Conservation (phyloP, 1,140 invertebrate species). For the Subanguina moxae region DNA sequence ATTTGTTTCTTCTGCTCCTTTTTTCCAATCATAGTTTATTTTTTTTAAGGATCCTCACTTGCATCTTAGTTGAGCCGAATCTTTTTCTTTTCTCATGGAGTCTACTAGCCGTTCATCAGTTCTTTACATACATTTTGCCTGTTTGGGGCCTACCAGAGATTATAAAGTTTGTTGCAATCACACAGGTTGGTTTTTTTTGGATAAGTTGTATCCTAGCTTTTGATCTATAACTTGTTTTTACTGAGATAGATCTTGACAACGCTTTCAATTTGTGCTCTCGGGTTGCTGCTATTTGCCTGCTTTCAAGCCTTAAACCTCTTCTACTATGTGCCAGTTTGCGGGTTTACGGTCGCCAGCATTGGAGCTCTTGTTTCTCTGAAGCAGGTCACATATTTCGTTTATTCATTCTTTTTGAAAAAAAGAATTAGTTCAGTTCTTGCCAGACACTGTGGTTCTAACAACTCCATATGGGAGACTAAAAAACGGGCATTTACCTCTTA, state of each 20-base stretch:
- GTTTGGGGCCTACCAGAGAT: constrained; percentile 46
- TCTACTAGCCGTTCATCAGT: constrained; percentile 39
- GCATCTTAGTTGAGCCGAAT: neutral
- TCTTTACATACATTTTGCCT: constrained; percentile 43
- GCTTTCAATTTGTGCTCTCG: constrained; percentile 27
- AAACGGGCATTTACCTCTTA: constrained; percentile 53
- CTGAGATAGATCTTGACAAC: constrained; percentile 42
- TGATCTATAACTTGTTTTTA: constrained; percentile 27
- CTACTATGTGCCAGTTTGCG: constrained; percentile 42
- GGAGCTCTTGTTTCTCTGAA: constrained; percentile 53
- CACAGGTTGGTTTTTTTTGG: constrained; percentile 21
- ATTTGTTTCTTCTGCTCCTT: no score
- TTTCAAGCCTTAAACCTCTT: constrained; percentile 37
- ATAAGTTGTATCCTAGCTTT: neutral
- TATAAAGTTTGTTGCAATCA: constrained; percentile 38
- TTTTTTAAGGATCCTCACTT: neutral
- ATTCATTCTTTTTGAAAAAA: constrained; percentile 2
- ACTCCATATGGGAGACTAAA: constrained; percentile 52
- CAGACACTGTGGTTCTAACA: constrained; percentile 51
- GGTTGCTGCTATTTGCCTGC: constrained; percentile 32
- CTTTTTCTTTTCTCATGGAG: constrained; percentile 43
- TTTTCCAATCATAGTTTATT: constrained; percentile 13
- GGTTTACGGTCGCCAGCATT: constrained; percentile 40
- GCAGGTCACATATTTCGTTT: constrained; percentile 39
- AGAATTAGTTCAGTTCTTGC: constrained; percentile 46